Percentiles rank a stretch among this genome's conserved stretches.
Evolutionary conservation across 1,140 invertebrate species (phyloP).

Genomic region (Cepaea nemoralis): DNA sequence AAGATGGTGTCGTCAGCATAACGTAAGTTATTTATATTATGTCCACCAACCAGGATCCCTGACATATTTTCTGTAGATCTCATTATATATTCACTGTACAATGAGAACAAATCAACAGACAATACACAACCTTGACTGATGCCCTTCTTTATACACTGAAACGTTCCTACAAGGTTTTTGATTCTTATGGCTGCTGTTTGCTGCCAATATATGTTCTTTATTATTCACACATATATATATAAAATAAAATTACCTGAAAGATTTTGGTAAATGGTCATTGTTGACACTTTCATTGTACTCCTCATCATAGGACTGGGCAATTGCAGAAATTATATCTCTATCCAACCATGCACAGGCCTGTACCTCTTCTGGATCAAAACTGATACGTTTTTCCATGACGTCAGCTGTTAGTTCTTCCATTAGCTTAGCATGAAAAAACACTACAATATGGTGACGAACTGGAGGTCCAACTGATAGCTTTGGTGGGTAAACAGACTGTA

Average conservation of each 20-base stretch:
- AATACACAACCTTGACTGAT: too few species aligned
- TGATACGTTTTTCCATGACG: conserved; percentile 44
- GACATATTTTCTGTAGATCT: too few species aligned
- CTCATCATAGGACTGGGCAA: conserved; percentile 49
- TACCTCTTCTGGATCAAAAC: conserved; percentile 51
- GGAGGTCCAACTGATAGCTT: conserved; percentile 63
- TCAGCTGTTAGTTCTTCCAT: conserved; percentile 44
- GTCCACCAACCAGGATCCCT: too few species aligned
- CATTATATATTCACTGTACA: too few species aligned
- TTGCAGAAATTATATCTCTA: conserved; percentile 40
- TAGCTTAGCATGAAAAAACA: conserved; percentile 63
- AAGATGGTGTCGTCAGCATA: too few species aligned
- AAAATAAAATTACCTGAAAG: conserved; percentile 38
- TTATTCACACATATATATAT: too few species aligned
- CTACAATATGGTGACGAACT: conserved; percentile 69
- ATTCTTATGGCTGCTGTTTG: too few species aligned
- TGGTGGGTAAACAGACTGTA: conserved; percentile 66
- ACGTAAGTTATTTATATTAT: too few species aligned
- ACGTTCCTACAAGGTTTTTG: too few species aligned
- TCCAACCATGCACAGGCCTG: conserved; percentile 52
- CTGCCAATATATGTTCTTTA: too few species aligned
- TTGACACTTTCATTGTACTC: conserved; percentile 14
- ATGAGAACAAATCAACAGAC: too few species aligned
- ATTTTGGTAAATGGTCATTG: conserved; percentile 21
- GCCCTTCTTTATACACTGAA: too few species aligned